Base-by-base conservation (phyloP, 2,113 vertebrate genomes). In the Perognathus longimembris region DNA sequence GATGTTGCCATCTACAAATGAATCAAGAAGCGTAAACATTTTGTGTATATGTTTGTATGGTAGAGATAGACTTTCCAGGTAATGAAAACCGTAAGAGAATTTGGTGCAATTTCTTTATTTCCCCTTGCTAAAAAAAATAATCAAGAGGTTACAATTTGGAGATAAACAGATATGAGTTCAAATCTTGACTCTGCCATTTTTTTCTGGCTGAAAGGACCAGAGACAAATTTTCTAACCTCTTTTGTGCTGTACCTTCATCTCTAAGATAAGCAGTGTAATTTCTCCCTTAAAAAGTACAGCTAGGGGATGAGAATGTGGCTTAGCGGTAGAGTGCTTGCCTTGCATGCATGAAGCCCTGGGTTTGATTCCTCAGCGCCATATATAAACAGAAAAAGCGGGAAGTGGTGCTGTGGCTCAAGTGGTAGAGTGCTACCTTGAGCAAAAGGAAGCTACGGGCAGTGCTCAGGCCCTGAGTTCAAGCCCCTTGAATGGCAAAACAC, bases 241-340 rank as follows among this genome's bases (percentile, higher is more conserved):
- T 24, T 76, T 64, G 3, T 34, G 54, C 63, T 61, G 7, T 87
- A 59, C 38, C 8, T 24, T 84, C 42, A 67, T 74, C 32, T 94
- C 26, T 76, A 77, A 73, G 91, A 87, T 76, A 15, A 26, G 2
- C 80, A 77, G n/a, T 26, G 69, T 67, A 89, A 85, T 73, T 88
- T 71, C 61, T 80, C 32, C 36, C 21, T 91, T 26, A 17, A 54
- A 78, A 54, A 54, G 50, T 54, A 18, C 50, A 54, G 15, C 50
- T 54, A 54, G 45, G n/a, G n/a, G n/a, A n/a, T n/a, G n/a, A n/a
- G n/a, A n/a, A n/a, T n/a, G n/a, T n/a, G n/a, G n/a, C n/a, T n/a
- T n/a, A n/a, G n/a, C n/a, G n/a, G n/a, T n/a, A n/a, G n/a, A n/a
- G n/a, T n/a, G n/a, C n/a, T n/a, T n/a, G n/a, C n/a, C n/a, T n/a